Percentiles rank a stretch among this genome's conserved stretches.
phyloP scores from a whole-genome alignment of 2,797 vertebrate species.

The Craterocephalus amniculus region DNA sequence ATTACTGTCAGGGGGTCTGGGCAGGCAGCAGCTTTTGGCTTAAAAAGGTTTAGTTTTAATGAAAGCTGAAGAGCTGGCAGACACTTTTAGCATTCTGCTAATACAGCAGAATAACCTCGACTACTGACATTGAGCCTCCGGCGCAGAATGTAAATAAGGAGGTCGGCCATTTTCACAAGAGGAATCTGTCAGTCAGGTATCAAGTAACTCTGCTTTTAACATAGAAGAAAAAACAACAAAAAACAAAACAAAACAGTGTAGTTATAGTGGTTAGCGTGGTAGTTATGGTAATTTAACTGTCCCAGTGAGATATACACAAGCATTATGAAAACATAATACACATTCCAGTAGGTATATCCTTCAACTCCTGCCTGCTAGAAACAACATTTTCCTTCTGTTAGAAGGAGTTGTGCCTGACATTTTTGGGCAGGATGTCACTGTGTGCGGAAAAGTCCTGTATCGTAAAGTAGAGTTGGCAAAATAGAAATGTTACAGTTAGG shows the following conservation, averaged over 20 bases:
- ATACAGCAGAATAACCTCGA: constrained; percentile 71
- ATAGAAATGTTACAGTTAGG: background rate
- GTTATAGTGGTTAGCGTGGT: constrained; percentile 31
- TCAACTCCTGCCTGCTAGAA: constrained; percentile 22
- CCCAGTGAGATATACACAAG: constrained; percentile 22
- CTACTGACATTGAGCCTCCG: constrained; percentile 66
- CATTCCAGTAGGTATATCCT: constrained; percentile 36
- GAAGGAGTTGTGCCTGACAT: constrained; percentile 13
- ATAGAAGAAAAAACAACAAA: constrained; percentile 1
- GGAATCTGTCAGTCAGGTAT: constrained; percentile 65
- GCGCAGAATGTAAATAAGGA: constrained; percentile 69
- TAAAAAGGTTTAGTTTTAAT: constrained; percentile 75
- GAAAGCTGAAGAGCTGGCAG: constrained; percentile 77
- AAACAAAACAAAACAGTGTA: constrained; percentile 29
- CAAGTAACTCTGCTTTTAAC: constrained; percentile 57
- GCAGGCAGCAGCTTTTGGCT: constrained; percentile 63
- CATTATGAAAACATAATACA: constrained; percentile 32
- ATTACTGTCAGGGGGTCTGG: constrained; percentile 75
- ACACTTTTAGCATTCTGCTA: constrained; percentile 68
- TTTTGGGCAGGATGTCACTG: constrained; percentile 12
- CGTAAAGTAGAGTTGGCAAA: background rate
- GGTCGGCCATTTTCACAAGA: constrained; percentile 44
- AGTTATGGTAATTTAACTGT: constrained; percentile 53
- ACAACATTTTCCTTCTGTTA: constrained; percentile 15
- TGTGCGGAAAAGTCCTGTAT: background rate